Percentiles rank a stretch among this genome's conserved stretches.
Conservation (phyloP, 2,797 vertebrate genomes). For the Pachyuromys duprasi region DNA sequence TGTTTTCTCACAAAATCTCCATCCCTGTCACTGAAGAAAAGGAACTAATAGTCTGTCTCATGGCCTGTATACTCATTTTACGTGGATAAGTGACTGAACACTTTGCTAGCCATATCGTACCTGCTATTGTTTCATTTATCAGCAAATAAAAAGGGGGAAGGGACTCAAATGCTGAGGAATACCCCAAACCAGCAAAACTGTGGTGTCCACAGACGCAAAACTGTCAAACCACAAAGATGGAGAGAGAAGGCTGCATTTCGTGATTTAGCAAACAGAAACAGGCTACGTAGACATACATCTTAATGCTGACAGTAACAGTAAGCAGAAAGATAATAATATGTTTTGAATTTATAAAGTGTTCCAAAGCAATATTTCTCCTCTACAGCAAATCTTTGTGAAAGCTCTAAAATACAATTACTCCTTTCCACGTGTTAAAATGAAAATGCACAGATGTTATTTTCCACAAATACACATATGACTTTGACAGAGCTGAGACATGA, state of each 20-base stretch:
- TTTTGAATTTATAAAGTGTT: conserved; percentile 33
- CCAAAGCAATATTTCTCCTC: neutral
- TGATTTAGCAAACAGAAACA: neutral
- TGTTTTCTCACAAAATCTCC: conserved; percentile 53
- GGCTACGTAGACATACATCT: neutral
- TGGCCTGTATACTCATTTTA: conserved; percentile 42
- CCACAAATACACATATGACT: neutral
- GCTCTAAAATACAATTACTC: conserved; percentile 18
- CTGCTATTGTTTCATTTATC: conserved; percentile 41
- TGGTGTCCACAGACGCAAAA: neutral
- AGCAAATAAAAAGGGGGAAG: conserved; percentile 28
- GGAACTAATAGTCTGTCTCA: conserved; percentile 1
- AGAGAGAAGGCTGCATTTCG: accelerated
- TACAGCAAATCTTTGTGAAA: conserved; percentile 8
- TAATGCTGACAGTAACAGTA: neutral
- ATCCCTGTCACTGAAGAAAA: conserved; percentile 67
- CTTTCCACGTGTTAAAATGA: conserved; percentile 4
- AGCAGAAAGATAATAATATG: neutral
- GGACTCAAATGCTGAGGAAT: neutral
- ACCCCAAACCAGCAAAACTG: neutral
- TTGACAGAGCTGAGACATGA: conserved; percentile 39
- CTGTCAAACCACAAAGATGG: neutral
- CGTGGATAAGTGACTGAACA: conserved; percentile 39
- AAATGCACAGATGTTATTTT: conserved; percentile 7
- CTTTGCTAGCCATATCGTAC: neutral